Evolutionary conservation across 2,797 vertebrate species (phyloP).

Genomic region (Pitangus sulphuratus): DNA sequence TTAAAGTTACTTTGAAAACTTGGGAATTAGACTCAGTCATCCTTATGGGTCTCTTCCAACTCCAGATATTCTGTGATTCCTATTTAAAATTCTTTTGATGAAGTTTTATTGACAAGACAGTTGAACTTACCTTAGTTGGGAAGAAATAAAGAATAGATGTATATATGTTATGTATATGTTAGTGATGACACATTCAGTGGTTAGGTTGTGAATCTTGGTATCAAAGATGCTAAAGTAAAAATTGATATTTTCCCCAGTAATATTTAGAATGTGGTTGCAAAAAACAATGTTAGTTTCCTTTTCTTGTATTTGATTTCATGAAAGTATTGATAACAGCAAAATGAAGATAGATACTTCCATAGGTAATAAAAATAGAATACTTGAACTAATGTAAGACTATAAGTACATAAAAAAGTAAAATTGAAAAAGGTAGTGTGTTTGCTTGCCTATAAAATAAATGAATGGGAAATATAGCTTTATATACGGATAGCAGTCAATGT

Average conservation of each 20-base stretch:
- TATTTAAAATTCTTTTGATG: background rate
- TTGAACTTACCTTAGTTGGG: background rate
- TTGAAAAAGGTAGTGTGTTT: background rate
- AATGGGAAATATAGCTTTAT: background rate
- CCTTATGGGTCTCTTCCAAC: background rate
- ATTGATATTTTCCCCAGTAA: background rate
- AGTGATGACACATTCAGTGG: background rate
- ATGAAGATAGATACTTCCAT: background rate
- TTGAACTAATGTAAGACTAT: background rate
- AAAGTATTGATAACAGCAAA: background rate
- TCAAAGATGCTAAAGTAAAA: background rate
- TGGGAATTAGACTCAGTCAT: background rate
- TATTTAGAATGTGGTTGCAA: background rate
- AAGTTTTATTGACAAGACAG: background rate
- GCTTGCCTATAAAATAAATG: background rate
- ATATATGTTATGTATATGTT: background rate
- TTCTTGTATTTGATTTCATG: background rate
- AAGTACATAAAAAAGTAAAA: background rate
- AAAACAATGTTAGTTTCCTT: background rate
- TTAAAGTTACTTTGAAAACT: background rate
- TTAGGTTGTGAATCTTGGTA: background rate
- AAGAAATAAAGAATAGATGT: background rate
- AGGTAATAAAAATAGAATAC: background rate
- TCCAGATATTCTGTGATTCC: background rate
- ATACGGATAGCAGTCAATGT: background rate